Percentiles rank a stretch among this genome's conserved stretches.
phyloP scores from a whole-genome alignment of 1,140 invertebrate genomes.

The Lepidotrigona ventralis region DNA sequence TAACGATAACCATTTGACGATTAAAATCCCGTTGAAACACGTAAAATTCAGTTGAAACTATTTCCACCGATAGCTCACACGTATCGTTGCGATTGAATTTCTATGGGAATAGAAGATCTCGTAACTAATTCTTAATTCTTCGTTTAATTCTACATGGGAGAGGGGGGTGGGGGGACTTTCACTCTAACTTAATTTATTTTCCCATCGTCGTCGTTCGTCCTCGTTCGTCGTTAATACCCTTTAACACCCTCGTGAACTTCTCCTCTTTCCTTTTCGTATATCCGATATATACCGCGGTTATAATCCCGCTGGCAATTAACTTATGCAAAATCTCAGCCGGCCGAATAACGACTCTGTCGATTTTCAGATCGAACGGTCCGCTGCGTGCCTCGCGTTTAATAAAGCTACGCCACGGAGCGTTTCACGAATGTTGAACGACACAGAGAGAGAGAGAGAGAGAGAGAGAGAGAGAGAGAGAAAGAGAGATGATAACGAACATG shows the following conservation, averaged over 20 bases:
- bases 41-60: too few relatives aligned
- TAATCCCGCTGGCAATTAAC: constrained; percentile 42
- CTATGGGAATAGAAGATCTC: too few relatives aligned
- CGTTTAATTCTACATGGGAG: constrained; percentile 4
- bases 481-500: constrained; percentile 1
- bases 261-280: constrained; percentile 1
- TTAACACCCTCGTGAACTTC: not conserved
- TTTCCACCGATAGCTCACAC: too few relatives aligned
- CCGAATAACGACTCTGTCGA: constrained; percentile 23
- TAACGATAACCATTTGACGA: too few relatives aligned
- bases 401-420: not conserved
- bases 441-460: not conserved
- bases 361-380: constrained; percentile 11
- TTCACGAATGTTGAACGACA: not conserved
- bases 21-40: too few relatives aligned
- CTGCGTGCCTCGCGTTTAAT: not conserved
- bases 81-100: too few relatives aligned
- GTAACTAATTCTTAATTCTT: constrained; percentile 16
- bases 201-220: not conserved
- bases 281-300: not conserved
- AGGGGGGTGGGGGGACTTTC: too few relatives aligned
- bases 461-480: not conserved
- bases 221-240: too few relatives aligned
- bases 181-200: not conserved
- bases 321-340: constrained; percentile 38